Evolutionary conservation across 2,113 vertebrate genomes (phyloP), one percentile per base, ranked within the genome.

Genomic region (Sterna hirundo): DNA sequence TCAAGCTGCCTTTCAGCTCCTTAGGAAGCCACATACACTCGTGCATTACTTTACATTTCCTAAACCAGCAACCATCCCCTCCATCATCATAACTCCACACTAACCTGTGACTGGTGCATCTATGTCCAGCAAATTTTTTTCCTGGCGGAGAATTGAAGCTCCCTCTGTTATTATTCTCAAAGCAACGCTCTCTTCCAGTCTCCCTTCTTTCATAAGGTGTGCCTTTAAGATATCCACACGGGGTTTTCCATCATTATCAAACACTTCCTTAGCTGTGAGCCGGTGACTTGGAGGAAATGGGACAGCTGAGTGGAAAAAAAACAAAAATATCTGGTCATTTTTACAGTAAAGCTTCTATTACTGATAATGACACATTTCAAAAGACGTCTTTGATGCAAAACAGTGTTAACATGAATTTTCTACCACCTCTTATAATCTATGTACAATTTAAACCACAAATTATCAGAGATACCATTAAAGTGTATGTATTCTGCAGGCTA

Each of bases 201-300:
- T 98, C 26, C 99, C 99, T 95, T 99, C 99, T 97, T 99, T 99
- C 98, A 99, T 99, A 95, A 99, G 99, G 97, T 99, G 99, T 64
- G 98, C 99, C 98, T 99, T 99, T 97, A 99, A 98, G 96, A 99
- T 98, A 93, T 99, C 99, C 98, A 99, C 99, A 91, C 99, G 99
- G 80, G 99, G 99, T 94, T 99, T 99, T 83, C 99, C 99, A 74
- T 99, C 99, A 2, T 98, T 99, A 98, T 99, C 99, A 85, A 99
- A 99, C 96, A 99, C 99, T 98, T 99, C 99, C 97, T 99, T 99
- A 76, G 99, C 99, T 76, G 99, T 99, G 95, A 99, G 99, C 93
- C 99, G 99, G 95, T 99, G 99, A 97, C 99, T 99, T 80, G 99
- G 99, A 80, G 99, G 99, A 98, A 99, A 99, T 2, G 99, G 99